Base-by-base conservation (phyloP, 2,113 vertebrate species). In the Microtus richardsoni region DNA sequence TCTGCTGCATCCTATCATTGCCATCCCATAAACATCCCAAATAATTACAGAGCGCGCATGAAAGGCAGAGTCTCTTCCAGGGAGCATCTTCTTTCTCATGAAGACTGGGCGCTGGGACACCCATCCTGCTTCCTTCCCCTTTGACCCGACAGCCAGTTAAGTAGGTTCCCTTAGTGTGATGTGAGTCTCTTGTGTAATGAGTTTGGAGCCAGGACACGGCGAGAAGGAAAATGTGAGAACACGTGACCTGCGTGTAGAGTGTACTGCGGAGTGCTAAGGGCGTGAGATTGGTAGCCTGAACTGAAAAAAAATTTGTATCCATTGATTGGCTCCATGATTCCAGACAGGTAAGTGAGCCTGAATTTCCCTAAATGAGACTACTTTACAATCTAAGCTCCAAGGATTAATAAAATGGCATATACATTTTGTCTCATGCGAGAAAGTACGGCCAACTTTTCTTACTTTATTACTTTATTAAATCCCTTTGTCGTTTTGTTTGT, bases 1-100 rank as follows among this genome's bases (percentile, higher is more conserved):
- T 68, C 41, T 28, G 5, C 58, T 41, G 75, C 26, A 49, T 82
- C 85, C 85, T 93, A n/a, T 95, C 91, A 82, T 74, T 88, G 95
- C 62, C 78, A 80, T 52, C 95, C 87, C 54, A 33, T 75, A 94
- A 95, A 95, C 75, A 85, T 54, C 58, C 47, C 36, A 19, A 78
- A 74, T 92, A 97, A 96, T 93, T 85, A 96, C 52, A 93, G 91
- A 52, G 89, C n/a, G 33, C 3, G 78, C 86, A 58, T 54, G 33
- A 85, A 92, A 96, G 91, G 68, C 94, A 52, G 64, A 90, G 87
- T 60, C 89, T 54, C 39, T 11, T 11, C 86, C 89, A 75, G 44
- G 82, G 86, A 89, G 62, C 54, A 22, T 78, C 91, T 91, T 60
- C 96, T 92, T 91, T 60, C 96, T 92, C 75, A 74, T 39, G 73